Conservation (phyloP, 2,113 vertebrate species). For the Leptobrachium leishanense region DNA sequence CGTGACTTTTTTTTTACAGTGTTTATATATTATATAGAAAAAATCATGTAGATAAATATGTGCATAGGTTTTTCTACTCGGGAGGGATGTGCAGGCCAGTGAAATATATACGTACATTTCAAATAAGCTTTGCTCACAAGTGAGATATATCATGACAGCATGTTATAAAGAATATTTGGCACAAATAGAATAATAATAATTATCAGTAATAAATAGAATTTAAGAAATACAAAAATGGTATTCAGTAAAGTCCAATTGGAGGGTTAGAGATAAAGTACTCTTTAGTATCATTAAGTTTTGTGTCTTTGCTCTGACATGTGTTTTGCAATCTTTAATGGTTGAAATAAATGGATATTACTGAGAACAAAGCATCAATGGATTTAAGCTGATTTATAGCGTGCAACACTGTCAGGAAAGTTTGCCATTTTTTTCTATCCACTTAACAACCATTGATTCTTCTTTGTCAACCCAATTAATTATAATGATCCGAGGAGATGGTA, state of each 20-base stretch:
- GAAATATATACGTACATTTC: no score
- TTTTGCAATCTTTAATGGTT: constrained; percentile 6
- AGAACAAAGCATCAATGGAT: background rate
- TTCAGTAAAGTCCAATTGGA: background rate
- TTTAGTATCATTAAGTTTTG: background rate
- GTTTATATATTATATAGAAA: no score
- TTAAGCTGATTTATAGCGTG: constrained; percentile 4
- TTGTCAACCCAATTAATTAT: constrained; percentile 35
- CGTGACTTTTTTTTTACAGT: no score
- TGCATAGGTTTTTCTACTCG: no score
- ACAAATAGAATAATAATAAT: no score
- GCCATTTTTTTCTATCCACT: constrained; percentile 29
- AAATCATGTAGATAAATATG: no score
- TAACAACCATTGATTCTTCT: constrained; percentile 32
- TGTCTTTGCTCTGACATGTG: background rate
- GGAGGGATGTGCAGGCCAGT: no score
- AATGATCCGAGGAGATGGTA: constrained; percentile 15
- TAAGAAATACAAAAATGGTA: background rate
- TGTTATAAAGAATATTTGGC: no score
- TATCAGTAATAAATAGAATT: no score
- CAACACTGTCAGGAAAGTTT: constrained; percentile 10
- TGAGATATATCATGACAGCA: no score
- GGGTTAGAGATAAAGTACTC: no score
- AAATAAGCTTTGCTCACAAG: no score
- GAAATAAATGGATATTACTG: background rate